Conservation (phyloP, 2,888 invertebrate species). For the Laothoe populi region DNA sequence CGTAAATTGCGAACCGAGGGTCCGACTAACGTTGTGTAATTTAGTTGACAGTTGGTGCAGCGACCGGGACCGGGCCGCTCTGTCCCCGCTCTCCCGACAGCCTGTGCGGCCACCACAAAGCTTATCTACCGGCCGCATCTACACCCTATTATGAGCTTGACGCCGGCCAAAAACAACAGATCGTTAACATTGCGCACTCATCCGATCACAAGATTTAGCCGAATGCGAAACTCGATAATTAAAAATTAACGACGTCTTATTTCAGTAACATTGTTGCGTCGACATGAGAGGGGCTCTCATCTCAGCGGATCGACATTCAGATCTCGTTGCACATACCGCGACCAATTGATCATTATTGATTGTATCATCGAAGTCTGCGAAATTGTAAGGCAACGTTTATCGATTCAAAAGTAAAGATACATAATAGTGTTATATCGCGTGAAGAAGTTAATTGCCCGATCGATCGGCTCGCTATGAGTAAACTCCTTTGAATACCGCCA, state of each 20-base stretch:
- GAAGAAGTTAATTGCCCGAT: slow-evolving; percentile 52
- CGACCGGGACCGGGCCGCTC: slow-evolving; percentile 45
- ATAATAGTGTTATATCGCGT: slow-evolving; percentile 44
- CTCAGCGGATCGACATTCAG: neutral
- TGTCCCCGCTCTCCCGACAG: slow-evolving; percentile 46
- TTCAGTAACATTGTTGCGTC: slow-evolving; percentile 11
- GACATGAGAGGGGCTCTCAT: neutral
- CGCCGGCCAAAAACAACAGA: slow-evolving; percentile 64
- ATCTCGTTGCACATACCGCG: slow-evolving; percentile 13
- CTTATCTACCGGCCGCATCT: slow-evolving; percentile 76
- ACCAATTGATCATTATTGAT: slow-evolving; percentile 17
- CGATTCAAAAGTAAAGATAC: slow-evolving; percentile 37
- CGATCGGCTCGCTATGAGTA: slow-evolving; percentile 33
- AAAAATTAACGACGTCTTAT: slow-evolving; percentile 29
- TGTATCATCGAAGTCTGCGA: slow-evolving; percentile 17
- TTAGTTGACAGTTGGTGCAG: slow-evolving; percentile 77
- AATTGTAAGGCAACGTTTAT: slow-evolving; percentile 30
- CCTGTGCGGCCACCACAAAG: slow-evolving; percentile 55
- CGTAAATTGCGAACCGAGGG: slow-evolving; percentile 77
- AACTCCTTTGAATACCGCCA: slow-evolving; percentile 7
- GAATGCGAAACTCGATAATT: slow-evolving; percentile 37
- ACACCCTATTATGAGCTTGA: slow-evolving; percentile 79
- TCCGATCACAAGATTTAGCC: slow-evolving; percentile 41
- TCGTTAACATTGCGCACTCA: slow-evolving; percentile 61
- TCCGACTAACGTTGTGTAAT: slow-evolving; percentile 79